phyloP scores from a whole-genome alignment of 2,888 invertebrate species.

The Cordylochernes scorpioides region DNA sequence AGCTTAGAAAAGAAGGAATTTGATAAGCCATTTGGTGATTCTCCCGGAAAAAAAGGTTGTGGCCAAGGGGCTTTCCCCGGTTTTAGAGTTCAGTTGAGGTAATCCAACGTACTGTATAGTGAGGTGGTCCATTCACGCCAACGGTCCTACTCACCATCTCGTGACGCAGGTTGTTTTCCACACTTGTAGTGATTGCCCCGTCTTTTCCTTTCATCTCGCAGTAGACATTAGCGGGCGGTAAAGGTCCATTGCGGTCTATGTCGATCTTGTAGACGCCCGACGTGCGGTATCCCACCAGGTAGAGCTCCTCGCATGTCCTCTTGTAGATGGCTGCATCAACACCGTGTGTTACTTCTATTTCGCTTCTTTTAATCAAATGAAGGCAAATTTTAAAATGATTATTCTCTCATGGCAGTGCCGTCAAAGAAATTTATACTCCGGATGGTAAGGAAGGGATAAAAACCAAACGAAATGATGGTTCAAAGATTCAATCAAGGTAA shows the following conservation, averaged over 20 bases:
- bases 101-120: no score
- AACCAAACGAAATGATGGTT: no score
- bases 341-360: no score
- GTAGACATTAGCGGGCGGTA: slow-evolving; percentile 67
- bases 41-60: no score
- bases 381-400: slow-evolving; percentile 1
- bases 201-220: slow-evolving; percentile 71
- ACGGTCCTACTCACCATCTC: slow-evolving; percentile 49
- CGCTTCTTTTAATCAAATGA: no score
- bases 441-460: no score
- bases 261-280: slow-evolving; percentile 77
- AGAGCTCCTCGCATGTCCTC: slow-evolving; percentile 72
- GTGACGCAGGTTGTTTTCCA: slow-evolving; percentile 66
- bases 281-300: slow-evolving; percentile 56
- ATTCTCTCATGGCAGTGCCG: background rate
- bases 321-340: slow-evolving; percentile 43
- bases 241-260: slow-evolving; percentile 72
- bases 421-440: slow-evolving; percentile 1
- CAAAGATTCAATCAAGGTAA: no score
- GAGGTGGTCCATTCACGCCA: no score
- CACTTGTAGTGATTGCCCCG: slow-evolving; percentile 50
- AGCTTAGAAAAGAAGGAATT: no score
- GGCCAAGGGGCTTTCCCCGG: no score
- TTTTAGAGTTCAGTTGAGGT: no score
- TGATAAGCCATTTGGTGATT: no score